These are phyloP conservation scores for Chymomyza fuscimana DNA, from an alignment of 2,888 invertebrate genomes.

Conservation along the genomic window DNA sequence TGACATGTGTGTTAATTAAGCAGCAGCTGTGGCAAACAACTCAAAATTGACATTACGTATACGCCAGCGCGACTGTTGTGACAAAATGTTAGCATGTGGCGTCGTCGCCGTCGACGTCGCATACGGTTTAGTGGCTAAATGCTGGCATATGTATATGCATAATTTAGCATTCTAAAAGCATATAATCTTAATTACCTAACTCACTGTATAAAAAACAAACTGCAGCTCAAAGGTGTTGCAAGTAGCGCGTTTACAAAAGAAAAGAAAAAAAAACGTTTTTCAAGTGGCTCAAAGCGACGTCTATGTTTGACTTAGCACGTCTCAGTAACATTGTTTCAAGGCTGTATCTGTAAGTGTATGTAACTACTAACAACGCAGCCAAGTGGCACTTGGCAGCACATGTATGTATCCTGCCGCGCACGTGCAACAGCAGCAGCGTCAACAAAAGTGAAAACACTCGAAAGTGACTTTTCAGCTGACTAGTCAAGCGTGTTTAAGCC, in stretches of 20 bases:
- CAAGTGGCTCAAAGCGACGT: slow-evolving; percentile 43
- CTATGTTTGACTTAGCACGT: background rate
- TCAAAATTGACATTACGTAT: slow-evolving; percentile 37
- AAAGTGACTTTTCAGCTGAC: slow-evolving; percentile 67
- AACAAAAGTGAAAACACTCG: slow-evolving; percentile 67
- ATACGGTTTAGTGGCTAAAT: background rate
- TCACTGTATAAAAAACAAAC: slow-evolving; percentile 15
- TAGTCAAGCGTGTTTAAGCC: slow-evolving; percentile 49
- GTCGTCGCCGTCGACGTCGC: slow-evolving; percentile 53
- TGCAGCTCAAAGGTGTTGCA: slow-evolving; percentile 3
- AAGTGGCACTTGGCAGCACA: slow-evolving; percentile 61
- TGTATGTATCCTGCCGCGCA: slow-evolving; percentile 48
- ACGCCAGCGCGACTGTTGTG: slow-evolving; percentile 58
- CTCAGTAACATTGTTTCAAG: slow-evolving; percentile 56
- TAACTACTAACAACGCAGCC: slow-evolving; percentile 47
- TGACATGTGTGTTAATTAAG: slow-evolving; percentile 22
- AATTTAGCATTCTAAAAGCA: slow-evolving; percentile 43
- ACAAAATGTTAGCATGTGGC: slow-evolving; percentile 64
- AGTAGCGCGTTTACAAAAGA: background rate
- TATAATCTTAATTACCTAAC: slow-evolving; percentile 51
- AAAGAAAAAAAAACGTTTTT: slow-evolving; percentile 7
- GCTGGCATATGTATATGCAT: slow-evolving; percentile 38
- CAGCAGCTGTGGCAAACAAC: slow-evolving; percentile 7
- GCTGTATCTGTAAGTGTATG: slow-evolving; percentile 49
- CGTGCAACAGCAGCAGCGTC: slow-evolving; percentile 51